phyloP scores from a whole-genome alignment of 2,888 invertebrate genomes.

The Platycnemis pennipes region DNA sequence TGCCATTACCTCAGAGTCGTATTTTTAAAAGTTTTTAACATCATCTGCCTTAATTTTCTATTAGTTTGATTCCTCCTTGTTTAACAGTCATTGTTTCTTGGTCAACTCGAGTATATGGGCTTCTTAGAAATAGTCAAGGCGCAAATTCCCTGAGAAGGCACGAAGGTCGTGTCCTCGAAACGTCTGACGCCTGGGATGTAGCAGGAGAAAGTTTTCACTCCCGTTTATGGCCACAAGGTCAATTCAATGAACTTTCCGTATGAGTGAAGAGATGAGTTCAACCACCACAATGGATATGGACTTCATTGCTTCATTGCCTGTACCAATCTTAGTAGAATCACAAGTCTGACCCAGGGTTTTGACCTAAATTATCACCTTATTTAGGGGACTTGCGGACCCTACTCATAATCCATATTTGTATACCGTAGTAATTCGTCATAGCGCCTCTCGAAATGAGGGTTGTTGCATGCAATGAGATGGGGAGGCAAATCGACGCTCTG shows the following conservation, averaged over 20 bases:
- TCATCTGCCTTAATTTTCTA: too few species aligned
- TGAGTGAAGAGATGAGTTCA: not conserved
- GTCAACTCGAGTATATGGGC: too few species aligned
- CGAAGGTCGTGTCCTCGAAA: not conserved
- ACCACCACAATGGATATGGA: not conserved
- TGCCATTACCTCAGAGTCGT: too few species aligned
- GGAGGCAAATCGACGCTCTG: too few species aligned
- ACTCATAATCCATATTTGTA: too few species aligned
- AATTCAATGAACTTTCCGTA: conserved; percentile 4
- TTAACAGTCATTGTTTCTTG: too few species aligned
- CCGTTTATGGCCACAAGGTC: not conserved
- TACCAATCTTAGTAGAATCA: not conserved
- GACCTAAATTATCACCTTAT: not conserved
- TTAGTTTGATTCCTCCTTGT: too few species aligned
- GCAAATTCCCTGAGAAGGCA: not conserved
- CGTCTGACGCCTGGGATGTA: not conserved
- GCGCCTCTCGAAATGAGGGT: too few species aligned
- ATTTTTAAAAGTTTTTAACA: too few species aligned
- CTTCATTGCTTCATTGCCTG: not conserved
- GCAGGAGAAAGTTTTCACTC: not conserved
- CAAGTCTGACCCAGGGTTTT: not conserved
- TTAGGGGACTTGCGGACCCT: not conserved
- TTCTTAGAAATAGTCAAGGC: too few species aligned
- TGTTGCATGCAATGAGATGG: too few species aligned
- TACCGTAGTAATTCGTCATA: too few species aligned